Percentiles rank a stretch among this genome's conserved stretches.
phyloP scores from a whole-genome alignment of 2,113 vertebrate genomes.

The Corythoichthys haematopterus region DNA sequence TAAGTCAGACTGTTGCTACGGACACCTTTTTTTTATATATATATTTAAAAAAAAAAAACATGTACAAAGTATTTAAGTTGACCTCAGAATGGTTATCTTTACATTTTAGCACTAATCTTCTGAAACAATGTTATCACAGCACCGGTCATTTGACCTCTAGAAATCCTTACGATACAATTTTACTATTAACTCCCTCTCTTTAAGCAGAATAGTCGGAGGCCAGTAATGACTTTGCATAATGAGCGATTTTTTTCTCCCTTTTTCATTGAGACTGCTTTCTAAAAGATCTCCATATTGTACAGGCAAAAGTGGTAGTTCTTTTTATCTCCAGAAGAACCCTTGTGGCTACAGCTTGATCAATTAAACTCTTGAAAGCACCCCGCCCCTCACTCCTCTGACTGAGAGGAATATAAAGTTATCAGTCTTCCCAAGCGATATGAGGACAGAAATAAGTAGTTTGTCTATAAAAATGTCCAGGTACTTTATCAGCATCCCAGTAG shows the following conservation, averaged over 20 bases:
- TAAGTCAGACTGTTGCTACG: constrained; percentile 14
- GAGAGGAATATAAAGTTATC: constrained; percentile 79
- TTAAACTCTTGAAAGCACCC: constrained; percentile 74
- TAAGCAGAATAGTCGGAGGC: constrained; percentile 60
- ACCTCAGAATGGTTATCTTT: constrained; percentile 41
- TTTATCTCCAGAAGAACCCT: constrained; percentile 71
- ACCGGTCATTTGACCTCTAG: constrained; percentile 62
- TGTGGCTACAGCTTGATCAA: constrained; percentile 75
- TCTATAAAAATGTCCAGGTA: constrained; percentile 80
- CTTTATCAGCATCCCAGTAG: constrained; percentile 76
- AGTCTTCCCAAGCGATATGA: constrained; percentile 72
- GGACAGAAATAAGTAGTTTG: constrained; percentile 78
- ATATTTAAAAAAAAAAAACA: constrained; percentile 2
- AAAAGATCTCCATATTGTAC: constrained; percentile 73
- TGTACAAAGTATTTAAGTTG: constrained; percentile 28
- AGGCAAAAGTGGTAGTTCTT: constrained; percentile 59
- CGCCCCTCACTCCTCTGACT: constrained; percentile 62
- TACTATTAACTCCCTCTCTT: constrained; percentile 57
- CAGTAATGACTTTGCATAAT: constrained; percentile 74
- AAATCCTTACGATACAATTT: constrained; percentile 56
- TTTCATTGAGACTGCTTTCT: constrained; percentile 60
- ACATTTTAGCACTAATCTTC: constrained; percentile 49
- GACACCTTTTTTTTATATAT: neutral
- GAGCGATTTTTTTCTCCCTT: constrained; percentile 62
- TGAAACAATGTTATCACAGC: constrained; percentile 50